These are phyloP conservation scores for Cossypha dichroa DNA, from an alignment of 2,797 vertebrate genomes.

Conservation along the genomic window DNA sequence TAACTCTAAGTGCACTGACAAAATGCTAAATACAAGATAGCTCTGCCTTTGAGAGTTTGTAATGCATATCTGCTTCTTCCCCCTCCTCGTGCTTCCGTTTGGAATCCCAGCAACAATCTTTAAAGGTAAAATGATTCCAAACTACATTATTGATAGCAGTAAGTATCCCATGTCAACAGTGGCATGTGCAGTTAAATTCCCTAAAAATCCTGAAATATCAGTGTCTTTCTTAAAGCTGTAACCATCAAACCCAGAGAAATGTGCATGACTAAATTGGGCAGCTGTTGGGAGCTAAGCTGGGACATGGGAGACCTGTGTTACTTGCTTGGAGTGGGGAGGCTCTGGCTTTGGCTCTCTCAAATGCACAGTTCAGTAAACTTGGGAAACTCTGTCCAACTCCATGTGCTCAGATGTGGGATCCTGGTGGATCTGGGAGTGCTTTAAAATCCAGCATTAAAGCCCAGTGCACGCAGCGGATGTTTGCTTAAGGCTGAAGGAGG, in stretches of 20 bases:
- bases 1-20: background rate
- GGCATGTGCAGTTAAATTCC: background rate
- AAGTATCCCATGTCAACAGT: conserved; percentile 81
- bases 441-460: background rate
- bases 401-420: background rate
- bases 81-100: conserved; percentile 69
- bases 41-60: conserved; percentile 60
- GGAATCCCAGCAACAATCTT: conserved; percentile 94
- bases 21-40: background rate
- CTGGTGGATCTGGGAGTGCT: background rate
- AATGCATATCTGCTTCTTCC: conserved; percentile 73
- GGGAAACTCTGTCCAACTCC: background rate
- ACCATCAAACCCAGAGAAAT: background rate
- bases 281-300: background rate
- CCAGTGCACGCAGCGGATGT: background rate
- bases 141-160: conserved; percentile 94
- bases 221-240: background rate
- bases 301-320: accelerated
- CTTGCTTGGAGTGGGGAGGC: background rate
- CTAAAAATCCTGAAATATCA: background rate
- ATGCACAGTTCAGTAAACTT: background rate
- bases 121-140: conserved; percentile 97
- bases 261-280: background rate
- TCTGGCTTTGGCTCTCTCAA: background rate
- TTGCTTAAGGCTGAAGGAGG: background rate